Evolutionary conservation across 2,113 vertebrate species (phyloP).

Genomic region (Pachycephala philippinensis): DNA sequence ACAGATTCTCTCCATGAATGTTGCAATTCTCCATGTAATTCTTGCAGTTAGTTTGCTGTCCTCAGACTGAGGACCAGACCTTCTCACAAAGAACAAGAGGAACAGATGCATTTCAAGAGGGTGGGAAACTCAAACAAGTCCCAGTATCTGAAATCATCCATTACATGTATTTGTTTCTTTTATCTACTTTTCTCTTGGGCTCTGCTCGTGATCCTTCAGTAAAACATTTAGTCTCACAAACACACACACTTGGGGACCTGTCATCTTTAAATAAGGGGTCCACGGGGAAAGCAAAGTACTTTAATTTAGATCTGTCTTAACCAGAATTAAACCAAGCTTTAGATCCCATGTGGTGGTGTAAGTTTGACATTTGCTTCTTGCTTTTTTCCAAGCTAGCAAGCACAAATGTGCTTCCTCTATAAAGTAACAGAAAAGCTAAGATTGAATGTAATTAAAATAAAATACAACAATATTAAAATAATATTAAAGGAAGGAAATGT

Average conservation of each 20-base stretch:
- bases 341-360: not conserved
- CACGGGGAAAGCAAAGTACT: not conserved
- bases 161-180: not conserved
- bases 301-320: conserved; percentile 38
- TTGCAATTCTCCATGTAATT: not conserved
- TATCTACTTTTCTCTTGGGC: not conserved
- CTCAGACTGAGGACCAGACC: not conserved
- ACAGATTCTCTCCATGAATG: not conserved
- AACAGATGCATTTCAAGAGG: not conserved
- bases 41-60: not conserved
- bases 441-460: conserved; percentile 57
- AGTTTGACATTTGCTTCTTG: conserved; percentile 20
- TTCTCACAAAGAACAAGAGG: not conserved
- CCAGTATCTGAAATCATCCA: not conserved
- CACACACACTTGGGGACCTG: not conserved
- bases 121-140: not conserved
- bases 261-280: not conserved
- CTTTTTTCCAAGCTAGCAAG: not conserved
- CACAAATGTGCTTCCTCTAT: not conserved
- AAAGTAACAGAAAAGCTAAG: conserved; percentile 42
- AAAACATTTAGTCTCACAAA: not conserved
- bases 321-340: conserved; percentile 23
- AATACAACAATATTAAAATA: conserved; percentile 63
- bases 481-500: conserved; percentile 63
- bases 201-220: not conserved